These are phyloP conservation scores for Astyanax mexicanus DNA, from an alignment of 2,797 vertebrate genomes.

Conservation along the genomic window DNA sequence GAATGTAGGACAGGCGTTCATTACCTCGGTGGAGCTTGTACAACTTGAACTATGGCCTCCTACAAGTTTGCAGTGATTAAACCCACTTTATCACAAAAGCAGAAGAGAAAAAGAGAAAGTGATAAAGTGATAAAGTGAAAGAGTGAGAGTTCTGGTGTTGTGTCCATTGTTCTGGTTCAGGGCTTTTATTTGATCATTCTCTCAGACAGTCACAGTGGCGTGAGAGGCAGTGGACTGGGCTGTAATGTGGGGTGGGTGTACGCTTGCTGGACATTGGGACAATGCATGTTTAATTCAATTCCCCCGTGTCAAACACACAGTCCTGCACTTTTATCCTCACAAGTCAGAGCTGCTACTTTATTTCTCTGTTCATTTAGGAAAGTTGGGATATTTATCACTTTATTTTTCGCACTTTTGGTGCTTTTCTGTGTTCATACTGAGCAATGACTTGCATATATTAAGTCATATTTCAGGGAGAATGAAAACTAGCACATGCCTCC, in stretches of 20 bases:
- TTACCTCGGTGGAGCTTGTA: constrained; percentile 10
- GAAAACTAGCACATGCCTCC: too few relatives aligned
- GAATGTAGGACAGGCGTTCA: constrained; percentile 55
- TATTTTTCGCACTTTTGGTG: too few relatives aligned
- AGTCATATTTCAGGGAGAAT: too few relatives aligned
- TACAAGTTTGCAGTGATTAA: constrained; percentile 31
- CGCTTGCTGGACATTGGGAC: background rate
- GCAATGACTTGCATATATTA: too few relatives aligned
- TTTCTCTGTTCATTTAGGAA: too few relatives aligned
- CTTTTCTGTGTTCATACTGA: too few relatives aligned
- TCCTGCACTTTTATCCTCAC: too few relatives aligned
- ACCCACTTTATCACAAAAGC: too few relatives aligned
- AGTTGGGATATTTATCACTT: too few relatives aligned
- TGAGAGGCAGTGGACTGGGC: background rate
- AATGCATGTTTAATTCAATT: background rate
- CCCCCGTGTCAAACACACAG: background rate
- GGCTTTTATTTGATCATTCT: constrained; percentile 8
- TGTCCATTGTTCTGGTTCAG: background rate
- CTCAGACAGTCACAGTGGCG: background rate
- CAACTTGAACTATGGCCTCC: constrained; percentile 40
- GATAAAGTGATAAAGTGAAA: too few relatives aligned
- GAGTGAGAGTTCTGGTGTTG: background rate
- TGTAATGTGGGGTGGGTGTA: constrained; percentile 3
- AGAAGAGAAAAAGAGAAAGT: too few relatives aligned
- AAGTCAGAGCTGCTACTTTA: too few relatives aligned